These are phyloP conservation scores for Nezara viridula DNA, from an alignment of 2,888 invertebrate genomes.

Conservation along the genomic window DNA sequence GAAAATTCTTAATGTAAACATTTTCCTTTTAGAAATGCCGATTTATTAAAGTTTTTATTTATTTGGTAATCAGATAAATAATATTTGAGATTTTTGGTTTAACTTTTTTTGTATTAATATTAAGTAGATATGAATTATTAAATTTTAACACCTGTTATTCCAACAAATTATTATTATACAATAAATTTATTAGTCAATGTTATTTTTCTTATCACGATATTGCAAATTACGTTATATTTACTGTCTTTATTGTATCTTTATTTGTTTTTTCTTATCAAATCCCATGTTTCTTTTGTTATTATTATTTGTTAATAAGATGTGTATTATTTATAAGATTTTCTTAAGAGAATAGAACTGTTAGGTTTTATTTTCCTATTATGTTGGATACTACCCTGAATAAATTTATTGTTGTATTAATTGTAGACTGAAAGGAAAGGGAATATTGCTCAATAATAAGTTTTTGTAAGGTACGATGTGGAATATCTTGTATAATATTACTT, in stretches of 20 bases:
- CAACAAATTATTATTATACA: constrained; percentile 43
- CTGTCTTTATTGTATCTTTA: constrained; percentile 23
- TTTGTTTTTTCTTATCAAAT: constrained; percentile 29
- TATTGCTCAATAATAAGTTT: constrained; percentile 64
- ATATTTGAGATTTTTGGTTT: constrained; percentile 1
- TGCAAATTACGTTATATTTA: constrained; percentile 42
- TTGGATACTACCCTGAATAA: constrained; percentile 55
- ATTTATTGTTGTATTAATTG: constrained; percentile 61
- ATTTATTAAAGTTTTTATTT: constrained; percentile 5
- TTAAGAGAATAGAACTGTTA: constrained; percentile 37
- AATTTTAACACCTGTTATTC: constrained; percentile 49
- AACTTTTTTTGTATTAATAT: constrained; percentile 4
- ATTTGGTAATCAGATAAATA: constrained; percentile 15
- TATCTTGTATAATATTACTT: constrained; percentile 60
- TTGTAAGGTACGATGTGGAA: constrained; percentile 64
- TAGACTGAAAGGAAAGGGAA: constrained; percentile 63
- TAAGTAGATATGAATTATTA: background rate
- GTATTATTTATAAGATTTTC: constrained; percentile 54
- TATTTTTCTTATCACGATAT: background rate
- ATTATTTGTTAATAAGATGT: constrained; percentile 49
- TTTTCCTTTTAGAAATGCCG: constrained; percentile 5
- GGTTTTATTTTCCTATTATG: constrained; percentile 50
- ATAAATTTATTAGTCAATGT: constrained; percentile 51
- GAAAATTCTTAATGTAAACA: constrained; percentile 22
- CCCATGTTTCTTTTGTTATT: constrained; percentile 38